Evolutionary conservation across 2,888 invertebrate species (phyloP), one percentile per base, ranked within the genome.

Genomic region (Microdon myrmicae): DNA sequence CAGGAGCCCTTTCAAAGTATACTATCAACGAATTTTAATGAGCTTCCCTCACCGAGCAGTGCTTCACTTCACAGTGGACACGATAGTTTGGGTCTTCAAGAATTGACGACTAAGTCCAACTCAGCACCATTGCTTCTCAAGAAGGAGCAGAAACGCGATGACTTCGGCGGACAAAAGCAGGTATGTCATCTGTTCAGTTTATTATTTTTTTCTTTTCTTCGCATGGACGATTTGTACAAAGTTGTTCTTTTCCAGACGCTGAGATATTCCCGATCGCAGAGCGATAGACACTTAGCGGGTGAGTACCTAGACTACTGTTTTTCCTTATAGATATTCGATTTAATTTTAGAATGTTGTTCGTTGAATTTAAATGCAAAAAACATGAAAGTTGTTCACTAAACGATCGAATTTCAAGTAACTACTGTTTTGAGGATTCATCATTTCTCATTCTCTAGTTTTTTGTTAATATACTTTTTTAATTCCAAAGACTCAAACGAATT

Each of bases 251-350:
- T 71, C 51, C 72, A 79, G 79, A 76, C 75, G 61, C 71, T 79
- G 71, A 76, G 79, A 60, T 79, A 79, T 74, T 79, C 79, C 58
- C 76, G 79, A 67, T 79, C 79, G 20, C 79, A 79, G 71, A 79
- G 79, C 73, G 79, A 79, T 75, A 76, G 79, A 72, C 79, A 79
- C 72, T 79, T 79, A 74, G 79, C 79, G 74, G 79, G 79, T 79
- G 73, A 79, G 79, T 78, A 12, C 28, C 4, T 4, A 32, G 32
- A 12, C 7, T 10, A 12, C 12, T 14, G 5, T n/a, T 34, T 3
- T 9, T 34, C 35, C 17, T 41, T 34, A 31, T 4, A 9, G 12
- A 19, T n/a, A n/a, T n/a, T n/a, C n/a, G n/a, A n/a, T n/a, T n/a
- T n/a, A n/a, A n/a, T n/a, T n/a, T n/a, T n/a, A n/a, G n/a, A n/a